Evolutionary conservation across 2,888 invertebrate genomes (phyloP).

Genomic region (Athetis lepigone): DNA sequence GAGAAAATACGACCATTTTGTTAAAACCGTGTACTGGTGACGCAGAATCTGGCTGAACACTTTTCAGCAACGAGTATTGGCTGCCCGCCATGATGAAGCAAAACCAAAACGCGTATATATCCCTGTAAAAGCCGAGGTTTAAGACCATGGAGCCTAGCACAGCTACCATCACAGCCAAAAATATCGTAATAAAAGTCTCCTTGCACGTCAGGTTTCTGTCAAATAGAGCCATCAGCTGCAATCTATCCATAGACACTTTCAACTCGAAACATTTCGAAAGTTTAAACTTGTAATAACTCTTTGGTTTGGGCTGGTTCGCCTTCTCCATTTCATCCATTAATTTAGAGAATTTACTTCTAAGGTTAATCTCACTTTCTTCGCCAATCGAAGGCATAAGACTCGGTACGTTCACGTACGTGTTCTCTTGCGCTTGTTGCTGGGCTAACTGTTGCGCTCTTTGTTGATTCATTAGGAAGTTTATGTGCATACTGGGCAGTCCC

Average conservation of each 20-base stretch:
- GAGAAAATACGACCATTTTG: slow-evolving; percentile 97
- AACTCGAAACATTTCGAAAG: slow-evolving; percentile 92
- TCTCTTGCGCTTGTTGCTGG: slow-evolving; percentile 78
- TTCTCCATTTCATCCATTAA: slow-evolving; percentile 90
- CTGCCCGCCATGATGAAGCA: slow-evolving; percentile 99
- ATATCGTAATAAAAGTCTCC: slow-evolving; percentile 95
- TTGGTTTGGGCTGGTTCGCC: slow-evolving; percentile 88
- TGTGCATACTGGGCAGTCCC: slow-evolving; percentile 88
- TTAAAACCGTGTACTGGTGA: slow-evolving; percentile 99
- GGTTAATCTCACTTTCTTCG: slow-evolving; percentile 89
- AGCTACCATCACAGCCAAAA: slow-evolving; percentile 96
- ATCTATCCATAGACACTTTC: slow-evolving; percentile 97
- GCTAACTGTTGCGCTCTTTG: slow-evolving; percentile 81
- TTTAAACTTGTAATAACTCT: slow-evolving; percentile 94
- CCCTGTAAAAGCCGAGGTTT: slow-evolving; percentile 96
- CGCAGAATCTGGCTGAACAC: slow-evolving; percentile 99
- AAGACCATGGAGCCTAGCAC: slow-evolving; percentile 96
- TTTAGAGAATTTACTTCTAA: slow-evolving; percentile 90
- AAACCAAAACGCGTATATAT: slow-evolving; percentile 97
- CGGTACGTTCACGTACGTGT: slow-evolving; percentile 78
- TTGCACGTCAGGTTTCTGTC: slow-evolving; percentile 96
- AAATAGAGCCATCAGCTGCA: slow-evolving; percentile 97
- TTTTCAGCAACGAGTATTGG: slow-evolving; percentile 98
- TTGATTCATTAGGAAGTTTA: slow-evolving; percentile 85
- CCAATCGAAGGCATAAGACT: slow-evolving; percentile 89